Evolutionary conservation across 2,888 invertebrate genomes (phyloP).

Genomic region (Erebia aethiops): DNA sequence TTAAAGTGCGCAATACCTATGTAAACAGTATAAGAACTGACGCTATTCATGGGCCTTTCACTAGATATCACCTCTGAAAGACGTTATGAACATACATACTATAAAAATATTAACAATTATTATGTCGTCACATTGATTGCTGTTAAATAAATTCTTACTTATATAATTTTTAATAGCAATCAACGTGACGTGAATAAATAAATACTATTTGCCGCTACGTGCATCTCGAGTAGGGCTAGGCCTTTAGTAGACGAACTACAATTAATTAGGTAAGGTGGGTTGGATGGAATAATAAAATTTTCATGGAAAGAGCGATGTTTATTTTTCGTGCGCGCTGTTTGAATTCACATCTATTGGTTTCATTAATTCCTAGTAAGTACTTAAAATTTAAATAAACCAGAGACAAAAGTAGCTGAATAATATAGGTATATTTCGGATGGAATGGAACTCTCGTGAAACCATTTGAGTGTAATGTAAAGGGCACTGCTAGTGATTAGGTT

Average conservation of each 20-base stretch:
- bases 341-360: not conserved
- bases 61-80: too few species aligned
- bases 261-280: not conserved
- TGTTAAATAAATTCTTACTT: too few species aligned
- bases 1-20: too few species aligned
- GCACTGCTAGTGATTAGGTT: too few species aligned
- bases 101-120: too few species aligned
- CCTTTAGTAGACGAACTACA: not conserved
- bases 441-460: conserved; percentile 3
- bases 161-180: too few species aligned
- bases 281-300: conserved; percentile 3
- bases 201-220: not conserved
- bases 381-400: not conserved
- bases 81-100: too few species aligned
- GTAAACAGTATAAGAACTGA: too few species aligned
- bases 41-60: too few species aligned
- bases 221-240: too few species aligned
- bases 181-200: too few species aligned
- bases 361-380: not conserved
- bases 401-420: not conserved
- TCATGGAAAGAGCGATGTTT: not conserved
- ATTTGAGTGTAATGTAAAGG: not conserved
- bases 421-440: not conserved
- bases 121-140: too few species aligned
- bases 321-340: conserved; percentile 4